These are phyloP conservation scores for Haliclona indistincta DNA, from an alignment of 37 sponge, comb jelly and placozoan species.

Conservation along the genomic window DNA sequence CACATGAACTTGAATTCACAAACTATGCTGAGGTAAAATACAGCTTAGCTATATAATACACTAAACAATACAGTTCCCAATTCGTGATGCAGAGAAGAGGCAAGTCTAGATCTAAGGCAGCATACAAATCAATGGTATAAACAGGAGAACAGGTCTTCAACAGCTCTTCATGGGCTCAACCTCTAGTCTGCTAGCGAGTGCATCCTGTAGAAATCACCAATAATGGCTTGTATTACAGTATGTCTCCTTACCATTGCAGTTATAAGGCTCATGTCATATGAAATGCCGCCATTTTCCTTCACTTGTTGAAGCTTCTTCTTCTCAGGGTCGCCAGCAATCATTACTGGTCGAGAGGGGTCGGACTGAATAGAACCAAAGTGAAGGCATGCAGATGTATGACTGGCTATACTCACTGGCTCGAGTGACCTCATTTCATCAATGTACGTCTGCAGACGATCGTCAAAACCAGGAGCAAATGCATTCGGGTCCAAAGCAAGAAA, in stretches of 20 bases:
- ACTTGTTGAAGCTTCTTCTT: slow-evolving; percentile 38
- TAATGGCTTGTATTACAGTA: too few species aligned
- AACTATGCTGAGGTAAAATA: too few species aligned
- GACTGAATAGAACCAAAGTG: slow-evolving; percentile 21
- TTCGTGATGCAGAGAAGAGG: too few species aligned
- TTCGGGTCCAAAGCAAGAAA: slow-evolving; percentile 87
- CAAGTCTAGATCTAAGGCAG: too few species aligned
- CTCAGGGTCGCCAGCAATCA: slow-evolving; percentile 94
- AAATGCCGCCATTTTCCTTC: slow-evolving; percentile 58
- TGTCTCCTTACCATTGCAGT: slow-evolving; percentile 79
- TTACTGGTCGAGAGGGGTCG: slow-evolving; percentile 68
- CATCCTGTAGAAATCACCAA: too few species aligned
- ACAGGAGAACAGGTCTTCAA: too few species aligned
- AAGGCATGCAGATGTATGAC: neutral
- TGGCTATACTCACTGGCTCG: slow-evolving; percentile 67
- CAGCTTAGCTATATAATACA: too few species aligned
- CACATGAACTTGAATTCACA: too few species aligned
- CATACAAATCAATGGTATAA: too few species aligned
- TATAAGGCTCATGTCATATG: slow-evolving; percentile 76
- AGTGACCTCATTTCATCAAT: slow-evolving; percentile 70
- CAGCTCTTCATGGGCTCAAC: too few species aligned
- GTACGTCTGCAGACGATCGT: slow-evolving; percentile 51
- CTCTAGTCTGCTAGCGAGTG: too few species aligned
- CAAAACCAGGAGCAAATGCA: slow-evolving; percentile 79
- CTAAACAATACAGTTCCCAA: too few species aligned